Conservation (phyloP, 2,113 vertebrate genomes). For the Cyanistes caeruleus region DNA sequence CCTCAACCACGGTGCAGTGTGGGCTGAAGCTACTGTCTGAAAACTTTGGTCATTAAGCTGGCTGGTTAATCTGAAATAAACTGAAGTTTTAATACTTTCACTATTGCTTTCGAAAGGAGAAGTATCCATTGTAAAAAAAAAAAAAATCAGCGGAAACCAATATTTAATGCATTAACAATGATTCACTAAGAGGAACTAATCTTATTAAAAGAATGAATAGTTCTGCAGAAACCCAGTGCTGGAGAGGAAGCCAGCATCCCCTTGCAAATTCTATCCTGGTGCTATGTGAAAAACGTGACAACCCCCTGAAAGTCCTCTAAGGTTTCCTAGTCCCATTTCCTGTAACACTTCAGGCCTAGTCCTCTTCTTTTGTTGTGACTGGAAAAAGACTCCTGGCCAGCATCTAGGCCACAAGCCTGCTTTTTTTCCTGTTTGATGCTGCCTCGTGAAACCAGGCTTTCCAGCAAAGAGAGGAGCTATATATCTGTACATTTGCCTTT, state of each 20-base stretch:
- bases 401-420: background rate
- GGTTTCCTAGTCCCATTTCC: background rate
- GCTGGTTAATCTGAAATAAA: background rate
- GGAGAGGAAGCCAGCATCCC: background rate
- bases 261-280: background rate
- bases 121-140: background rate
- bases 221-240: background rate
- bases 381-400: background rate
- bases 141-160: background rate
- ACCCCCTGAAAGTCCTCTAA: background rate
- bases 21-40: background rate
- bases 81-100: background rate
- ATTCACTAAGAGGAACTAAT: background rate
- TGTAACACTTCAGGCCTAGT: background rate
- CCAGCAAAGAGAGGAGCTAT: background rate
- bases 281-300: background rate
- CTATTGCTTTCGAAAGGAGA: background rate
- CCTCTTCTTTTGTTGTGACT: background rate
- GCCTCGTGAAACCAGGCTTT: slow-evolving; percentile 20
- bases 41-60: background rate
- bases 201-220: background rate
- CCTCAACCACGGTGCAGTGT: background rate
- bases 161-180: background rate
- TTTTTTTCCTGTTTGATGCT: background rate
- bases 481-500: background rate